Conservation (phyloP, 2,113 vertebrate genomes). For the Crotalus horridus region DNA sequence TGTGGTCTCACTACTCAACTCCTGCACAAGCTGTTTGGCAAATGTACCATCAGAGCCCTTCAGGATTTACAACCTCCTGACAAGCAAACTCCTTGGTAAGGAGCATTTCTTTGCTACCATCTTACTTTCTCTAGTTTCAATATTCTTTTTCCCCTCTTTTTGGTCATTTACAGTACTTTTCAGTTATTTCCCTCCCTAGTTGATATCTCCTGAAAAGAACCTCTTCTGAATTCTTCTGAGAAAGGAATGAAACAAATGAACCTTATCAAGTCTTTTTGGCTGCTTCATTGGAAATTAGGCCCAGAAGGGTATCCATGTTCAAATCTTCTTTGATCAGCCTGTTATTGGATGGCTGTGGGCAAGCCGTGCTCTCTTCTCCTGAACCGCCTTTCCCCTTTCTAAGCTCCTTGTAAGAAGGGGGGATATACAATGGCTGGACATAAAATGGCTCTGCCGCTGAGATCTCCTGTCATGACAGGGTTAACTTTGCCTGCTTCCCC, state of each 20-base stretch:
- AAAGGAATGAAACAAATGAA: not conserved
- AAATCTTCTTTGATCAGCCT: not conserved
- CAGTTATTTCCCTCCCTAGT: not conserved
- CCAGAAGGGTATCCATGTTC: not conserved
- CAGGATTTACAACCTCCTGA: not conserved
- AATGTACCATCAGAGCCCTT: not conserved
- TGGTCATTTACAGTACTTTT: not conserved
- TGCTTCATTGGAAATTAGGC: not conserved
- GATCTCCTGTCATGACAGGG: not conserved
- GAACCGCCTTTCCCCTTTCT: not conserved
- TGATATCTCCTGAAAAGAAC: not conserved
- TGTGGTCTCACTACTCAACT: too few species aligned
- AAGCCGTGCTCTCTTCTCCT: not conserved
- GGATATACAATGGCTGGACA: not conserved
- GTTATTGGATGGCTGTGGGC: too few species aligned
- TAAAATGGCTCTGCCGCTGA: not conserved
- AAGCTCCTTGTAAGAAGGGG: not conserved
- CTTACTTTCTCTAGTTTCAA: not conserved
- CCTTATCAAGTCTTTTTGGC: not conserved
- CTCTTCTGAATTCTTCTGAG: not conserved
- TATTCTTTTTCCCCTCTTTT: not conserved
- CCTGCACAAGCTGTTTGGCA: not conserved
- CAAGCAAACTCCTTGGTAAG: not conserved
- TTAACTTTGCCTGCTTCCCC: not conserved
- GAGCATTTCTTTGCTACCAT: not conserved